A percentile compares a stretch with the other conserved stretches of the same genome.
Evolutionary conservation across 1,140 invertebrate species (phyloP).

Genomic region (Cyrtorhinus lividipennis): DNA sequence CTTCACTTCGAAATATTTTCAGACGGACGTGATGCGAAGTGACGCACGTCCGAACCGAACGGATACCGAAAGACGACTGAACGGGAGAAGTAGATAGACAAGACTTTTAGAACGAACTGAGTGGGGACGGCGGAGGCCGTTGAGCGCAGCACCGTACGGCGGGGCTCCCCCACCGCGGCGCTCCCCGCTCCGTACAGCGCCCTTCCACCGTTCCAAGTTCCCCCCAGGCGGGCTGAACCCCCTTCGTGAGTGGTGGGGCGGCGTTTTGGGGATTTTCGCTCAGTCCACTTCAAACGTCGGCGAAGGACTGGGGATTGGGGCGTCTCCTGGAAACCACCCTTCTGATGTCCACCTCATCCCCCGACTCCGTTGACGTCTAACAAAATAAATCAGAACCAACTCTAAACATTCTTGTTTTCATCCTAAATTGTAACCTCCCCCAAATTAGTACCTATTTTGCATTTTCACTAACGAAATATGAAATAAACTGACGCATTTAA

Average conservation of each 20-base stretch:
- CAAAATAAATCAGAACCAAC: too few relatives aligned
- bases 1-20: neutral
- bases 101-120: slow-evolving; percentile 3
- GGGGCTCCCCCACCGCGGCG: neutral
- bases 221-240: neutral
- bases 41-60: neutral
- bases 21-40: neutral
- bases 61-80: neutral
- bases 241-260: too few relatives aligned
- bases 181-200: neutral
- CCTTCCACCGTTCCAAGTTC: neutral
- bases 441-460: too few relatives aligned
- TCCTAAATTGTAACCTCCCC: too few relatives aligned
- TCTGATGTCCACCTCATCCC: too few relatives aligned
- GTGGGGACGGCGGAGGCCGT: neutral
- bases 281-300: too few relatives aligned
- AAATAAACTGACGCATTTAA: too few relatives aligned
- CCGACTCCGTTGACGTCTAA: too few relatives aligned
- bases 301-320: neutral
- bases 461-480: too few relatives aligned
- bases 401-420: too few relatives aligned
- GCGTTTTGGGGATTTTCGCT: too few relatives aligned
- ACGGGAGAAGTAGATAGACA: neutral
- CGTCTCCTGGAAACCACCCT: neutral
- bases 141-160: neutral